These are phyloP conservation scores for Bos taurus DNA, from an alignment of 2,113 vertebrate genomes.

Conservation along the genomic window ARS-UCD2.0 NC_037336.1:4037501-4038000, in stretches of 20 bases:
- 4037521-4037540: neutral
- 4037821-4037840: neutral
- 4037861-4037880: neutral
- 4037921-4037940: no score
- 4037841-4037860: neutral
- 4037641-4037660: neutral
- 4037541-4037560: neutral
- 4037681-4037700: neutral
- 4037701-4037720: neutral
- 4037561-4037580: neutral
- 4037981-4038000: no score
- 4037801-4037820: neutral
- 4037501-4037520: neutral
- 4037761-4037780: neutral
- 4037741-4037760: neutral
- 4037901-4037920: neutral
- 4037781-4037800: neutral
- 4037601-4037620: neutral
- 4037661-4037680: neutral
- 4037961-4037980: no score
- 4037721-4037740: neutral
- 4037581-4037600: accelerated
- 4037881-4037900: neutral
- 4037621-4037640: neutral
- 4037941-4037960: no score